Percentiles rank a stretch among this genome's conserved stretches.
phyloP scores from a whole-genome alignment of 2,113 vertebrate species.

The Suricata suricatta region DNA sequence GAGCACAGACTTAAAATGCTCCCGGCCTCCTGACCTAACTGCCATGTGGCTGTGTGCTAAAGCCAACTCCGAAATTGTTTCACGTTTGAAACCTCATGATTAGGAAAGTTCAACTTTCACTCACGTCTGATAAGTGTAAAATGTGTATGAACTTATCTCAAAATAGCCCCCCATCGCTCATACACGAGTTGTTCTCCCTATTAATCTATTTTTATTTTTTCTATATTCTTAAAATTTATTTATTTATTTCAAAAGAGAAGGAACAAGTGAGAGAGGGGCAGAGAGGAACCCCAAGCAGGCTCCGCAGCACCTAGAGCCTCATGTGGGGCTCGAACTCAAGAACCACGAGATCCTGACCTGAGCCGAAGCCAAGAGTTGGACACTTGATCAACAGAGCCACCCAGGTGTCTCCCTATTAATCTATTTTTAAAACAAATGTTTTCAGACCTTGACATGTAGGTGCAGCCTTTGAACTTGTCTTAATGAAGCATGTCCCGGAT shows the following conservation, averaged over 20 bases:
- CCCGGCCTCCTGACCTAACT: too few species aligned
- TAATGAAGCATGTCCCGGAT: background rate
- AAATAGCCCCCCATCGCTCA: background rate
- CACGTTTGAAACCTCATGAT: too few species aligned
- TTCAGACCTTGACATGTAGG: background rate
- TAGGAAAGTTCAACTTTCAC: background rate
- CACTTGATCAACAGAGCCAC: too few species aligned
- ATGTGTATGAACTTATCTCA: background rate
- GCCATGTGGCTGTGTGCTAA: background rate
- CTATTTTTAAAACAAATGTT: background rate
- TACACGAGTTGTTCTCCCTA: background rate
- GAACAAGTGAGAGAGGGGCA: too few species aligned
- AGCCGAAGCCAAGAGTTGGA: too few species aligned
- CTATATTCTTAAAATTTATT: too few species aligned
- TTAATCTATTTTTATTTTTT: background rate
- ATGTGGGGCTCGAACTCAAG: too few species aligned
- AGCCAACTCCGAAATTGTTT: background rate
- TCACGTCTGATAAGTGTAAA: background rate
- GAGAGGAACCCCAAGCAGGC: too few species aligned
- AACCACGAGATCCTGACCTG: too few species aligned
- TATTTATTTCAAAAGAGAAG: too few species aligned
- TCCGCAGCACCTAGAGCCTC: too few species aligned
- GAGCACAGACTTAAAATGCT: background rate
- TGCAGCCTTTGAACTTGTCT: background rate
- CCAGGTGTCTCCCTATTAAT: background rate